Evolutionary conservation across 2,888 invertebrate genomes (phyloP), one percentile per base, ranked within the genome.

Genomic region (Cephus spinipes): DNA sequence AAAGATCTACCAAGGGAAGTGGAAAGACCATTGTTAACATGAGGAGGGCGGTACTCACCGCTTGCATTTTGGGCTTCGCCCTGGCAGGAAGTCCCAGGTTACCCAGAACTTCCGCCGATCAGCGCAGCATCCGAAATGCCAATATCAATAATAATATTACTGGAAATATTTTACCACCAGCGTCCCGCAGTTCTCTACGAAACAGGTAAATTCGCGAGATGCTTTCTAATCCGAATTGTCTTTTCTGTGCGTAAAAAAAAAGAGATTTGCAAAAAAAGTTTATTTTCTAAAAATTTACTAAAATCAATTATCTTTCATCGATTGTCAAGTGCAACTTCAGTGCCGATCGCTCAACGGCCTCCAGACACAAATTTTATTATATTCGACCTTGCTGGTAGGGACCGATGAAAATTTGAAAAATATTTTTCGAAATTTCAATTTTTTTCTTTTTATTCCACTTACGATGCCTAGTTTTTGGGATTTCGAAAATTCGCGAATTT

Each of bases 21-120:
- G 40, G 40, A 40, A 40, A 40, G 40, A 40, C 15, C 4, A 40
- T 40, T 4, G 4, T 40, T 40, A 40, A 40, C 40, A 90, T 90
- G 90, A 88, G 86, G 84, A 87, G 85, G 82, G 85, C 86, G 85
- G 87, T 89, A 80, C 77, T 90, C 75, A 82, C 87, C 86, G 87
- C 87, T 85, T 90, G 89, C 83, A 81, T 89, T 79, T 81, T 90
- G 82, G 88, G 90, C 83, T 83, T 90, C 75, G 79, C 68, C 68
- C 73, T 73, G 33, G 90, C 89, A 75, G 90, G 88, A 82, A 90
- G 90, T 87, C 89, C 90, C 74, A 87, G 90, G 81, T 82, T 90
- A 69, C 90, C 90, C 68, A 86, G 90, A 81, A 90, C 90, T 81
- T 90, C 90, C 81, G 90, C 90, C 36, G 90, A 90, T 81, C 89